phyloP scores from a whole-genome alignment of 1,140 invertebrate species.

The Geopemphigus sp. region DNA sequence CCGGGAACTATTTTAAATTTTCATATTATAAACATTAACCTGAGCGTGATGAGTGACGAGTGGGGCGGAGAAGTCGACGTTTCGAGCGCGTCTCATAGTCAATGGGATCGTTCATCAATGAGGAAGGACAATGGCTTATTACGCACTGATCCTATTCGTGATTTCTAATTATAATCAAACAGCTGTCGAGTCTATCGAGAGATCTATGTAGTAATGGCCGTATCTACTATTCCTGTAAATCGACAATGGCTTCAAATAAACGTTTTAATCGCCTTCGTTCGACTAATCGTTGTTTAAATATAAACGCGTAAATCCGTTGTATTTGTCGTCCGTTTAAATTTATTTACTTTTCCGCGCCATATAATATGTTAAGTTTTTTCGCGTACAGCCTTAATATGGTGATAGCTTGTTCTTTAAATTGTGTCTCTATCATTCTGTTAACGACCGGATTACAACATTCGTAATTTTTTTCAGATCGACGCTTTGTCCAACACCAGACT shows the following conservation, averaged over 20 bases:
- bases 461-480: slow-evolving; percentile 60
- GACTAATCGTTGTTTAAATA: too few relatives aligned
- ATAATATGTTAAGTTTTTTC: slow-evolving; percentile 39
- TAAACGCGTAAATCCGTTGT: too few relatives aligned
- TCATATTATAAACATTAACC: slow-evolving; percentile 21
- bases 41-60: not conserved
- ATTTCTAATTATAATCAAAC: slow-evolving; percentile 47
- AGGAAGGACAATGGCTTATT: slow-evolving; percentile 7
- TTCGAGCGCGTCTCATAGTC: not conserved
- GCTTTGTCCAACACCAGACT: slow-evolving; percentile 60
- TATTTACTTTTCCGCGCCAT: not conserved
- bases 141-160: not conserved
- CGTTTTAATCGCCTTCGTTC: not conserved
- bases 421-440: too few relatives aligned
- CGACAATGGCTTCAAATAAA: not conserved
- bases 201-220: not conserved
- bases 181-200: not conserved
- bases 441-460: too few relatives aligned
- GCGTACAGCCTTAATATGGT: slow-evolving; percentile 33
- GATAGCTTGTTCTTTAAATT: not conserved
- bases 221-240: slow-evolving; percentile 27
- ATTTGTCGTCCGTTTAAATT: not conserved
- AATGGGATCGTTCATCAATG: slow-evolving; percentile 12
- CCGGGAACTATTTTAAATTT: slow-evolving; percentile 37
- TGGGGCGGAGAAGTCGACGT: not conserved